Evolutionary conservation across 2,113 vertebrate genomes (phyloP).

Genomic region (Gymnocephalus cernua): DNA sequence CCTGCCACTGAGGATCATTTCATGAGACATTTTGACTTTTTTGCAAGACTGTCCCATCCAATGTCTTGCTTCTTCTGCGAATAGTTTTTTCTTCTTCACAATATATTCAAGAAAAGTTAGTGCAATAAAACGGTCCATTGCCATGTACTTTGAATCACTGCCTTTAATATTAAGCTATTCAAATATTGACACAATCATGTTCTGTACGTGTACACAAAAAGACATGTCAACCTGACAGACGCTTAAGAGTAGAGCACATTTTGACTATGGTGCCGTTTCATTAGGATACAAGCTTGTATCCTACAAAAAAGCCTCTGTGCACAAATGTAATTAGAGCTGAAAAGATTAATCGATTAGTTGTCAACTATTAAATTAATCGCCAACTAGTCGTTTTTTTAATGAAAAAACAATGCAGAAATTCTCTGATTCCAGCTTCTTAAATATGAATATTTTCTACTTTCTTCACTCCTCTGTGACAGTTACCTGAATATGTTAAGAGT

Average conservation of each 20-base stretch:
- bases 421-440: too few species aligned
- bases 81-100: neutral
- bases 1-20: neutral
- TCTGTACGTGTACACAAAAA: conserved; percentile 32
- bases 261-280: neutral
- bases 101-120: neutral
- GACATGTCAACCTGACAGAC: conserved; percentile 2
- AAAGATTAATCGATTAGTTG: too few species aligned
- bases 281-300: neutral
- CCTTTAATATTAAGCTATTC: conserved; percentile 56
- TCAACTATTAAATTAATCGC: too few species aligned
- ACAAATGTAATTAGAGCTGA: too few species aligned
- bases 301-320: neutral
- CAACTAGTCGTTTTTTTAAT: too few species aligned
- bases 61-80: neutral
- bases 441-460: too few species aligned
- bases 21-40: neutral
- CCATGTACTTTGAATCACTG: conserved; percentile 6
- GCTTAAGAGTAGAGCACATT: neutral
- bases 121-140: neutral
- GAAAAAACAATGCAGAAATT: too few species aligned
- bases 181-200: conserved; percentile 56
- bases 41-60: neutral
- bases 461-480: too few species aligned
- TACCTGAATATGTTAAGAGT: too few species aligned